Conservation (phyloP, 2,113 vertebrate genomes). For the Axis porcinus region DNA sequence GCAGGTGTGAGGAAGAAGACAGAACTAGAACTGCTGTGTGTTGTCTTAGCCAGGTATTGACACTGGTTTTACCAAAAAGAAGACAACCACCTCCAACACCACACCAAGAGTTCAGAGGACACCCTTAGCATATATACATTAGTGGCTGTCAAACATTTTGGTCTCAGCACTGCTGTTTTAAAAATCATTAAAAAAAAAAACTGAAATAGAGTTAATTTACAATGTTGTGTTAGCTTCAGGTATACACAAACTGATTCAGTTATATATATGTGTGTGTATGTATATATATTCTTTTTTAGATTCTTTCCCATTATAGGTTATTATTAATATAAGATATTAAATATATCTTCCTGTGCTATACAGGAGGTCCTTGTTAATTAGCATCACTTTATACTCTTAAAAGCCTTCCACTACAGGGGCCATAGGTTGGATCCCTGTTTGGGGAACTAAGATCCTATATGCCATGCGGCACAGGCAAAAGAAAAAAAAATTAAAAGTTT, state of each 20-base stretch:
- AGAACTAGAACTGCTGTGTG: background rate
- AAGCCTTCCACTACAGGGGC: background rate
- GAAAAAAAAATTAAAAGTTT: background rate
- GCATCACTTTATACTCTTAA: background rate
- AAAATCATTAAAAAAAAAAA: background rate
- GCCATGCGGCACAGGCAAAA: background rate
- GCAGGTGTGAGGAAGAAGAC: background rate
- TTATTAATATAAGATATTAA: background rate
- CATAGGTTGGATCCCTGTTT: background rate
- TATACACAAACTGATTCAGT: background rate
- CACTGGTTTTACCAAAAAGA: background rate
- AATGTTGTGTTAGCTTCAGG: background rate
- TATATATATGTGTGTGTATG: background rate
- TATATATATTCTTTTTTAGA: background rate
- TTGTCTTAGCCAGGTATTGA: background rate
- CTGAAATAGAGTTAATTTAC: background rate
- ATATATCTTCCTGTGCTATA: background rate
- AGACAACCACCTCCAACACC: background rate
- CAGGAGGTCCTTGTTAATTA: background rate
- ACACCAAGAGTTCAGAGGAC: background rate
- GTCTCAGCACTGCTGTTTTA: background rate
- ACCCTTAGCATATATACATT: background rate
- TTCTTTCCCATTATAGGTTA: background rate
- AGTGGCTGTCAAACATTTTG: background rate
- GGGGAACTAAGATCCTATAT: background rate